Evolutionary conservation across 2,113 vertebrate species (phyloP).

Genomic region (Lepidothrix coronata): DNA sequence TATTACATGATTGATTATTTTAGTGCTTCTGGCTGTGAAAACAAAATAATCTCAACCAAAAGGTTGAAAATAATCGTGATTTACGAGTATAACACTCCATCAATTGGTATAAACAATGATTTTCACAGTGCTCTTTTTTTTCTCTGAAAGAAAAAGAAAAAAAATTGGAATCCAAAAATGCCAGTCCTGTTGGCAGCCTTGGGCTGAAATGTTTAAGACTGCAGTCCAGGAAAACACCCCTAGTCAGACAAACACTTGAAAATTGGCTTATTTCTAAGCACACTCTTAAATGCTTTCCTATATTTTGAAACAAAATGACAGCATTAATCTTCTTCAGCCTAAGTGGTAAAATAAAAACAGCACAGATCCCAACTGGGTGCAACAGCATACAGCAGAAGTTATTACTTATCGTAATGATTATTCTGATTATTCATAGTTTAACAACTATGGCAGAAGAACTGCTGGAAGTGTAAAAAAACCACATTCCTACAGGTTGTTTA

Average conservation of each 20-base stretch:
- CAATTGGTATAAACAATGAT: slow-evolving; percentile 26
- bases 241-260: not conserved
- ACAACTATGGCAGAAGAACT: not conserved
- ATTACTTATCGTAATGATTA: not conserved
- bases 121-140: not conserved
- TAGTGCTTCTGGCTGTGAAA: slow-evolving; percentile 68
- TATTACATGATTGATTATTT: slow-evolving; percentile 67
- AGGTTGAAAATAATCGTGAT: slow-evolving; percentile 51
- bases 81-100: slow-evolving; percentile 55
- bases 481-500: rapidly evolving
- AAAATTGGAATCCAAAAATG: not conserved
- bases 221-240: not conserved
- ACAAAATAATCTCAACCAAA: slow-evolving; percentile 44
- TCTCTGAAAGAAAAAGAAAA: not conserved
- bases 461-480: not conserved
- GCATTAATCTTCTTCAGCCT: not conserved
- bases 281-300: not conserved
- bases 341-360: not conserved
- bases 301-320: not conserved
- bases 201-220: not conserved
- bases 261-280: not conserved
- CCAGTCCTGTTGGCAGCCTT: not conserved
- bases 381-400: not conserved
- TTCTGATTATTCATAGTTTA: not conserved
- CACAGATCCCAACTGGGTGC: not conserved